Evolutionary conservation across 2,888 invertebrate species (phyloP).

Genomic region (Strigamia maritima): DNA sequence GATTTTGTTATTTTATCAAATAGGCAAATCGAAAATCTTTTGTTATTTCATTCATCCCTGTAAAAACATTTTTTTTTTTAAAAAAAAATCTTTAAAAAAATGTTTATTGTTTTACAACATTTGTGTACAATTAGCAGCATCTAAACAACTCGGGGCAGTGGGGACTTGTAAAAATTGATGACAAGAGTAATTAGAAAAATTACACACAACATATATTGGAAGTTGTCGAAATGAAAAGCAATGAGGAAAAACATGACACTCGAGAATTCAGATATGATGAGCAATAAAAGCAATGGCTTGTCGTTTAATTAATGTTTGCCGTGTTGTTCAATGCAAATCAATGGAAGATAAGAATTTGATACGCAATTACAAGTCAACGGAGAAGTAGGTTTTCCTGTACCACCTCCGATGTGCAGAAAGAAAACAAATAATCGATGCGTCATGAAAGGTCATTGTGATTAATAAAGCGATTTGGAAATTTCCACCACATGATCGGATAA

Average conservation of each 20-base stretch:
- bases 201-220: not conserved
- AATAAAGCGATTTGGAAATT: not conserved
- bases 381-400: not conserved
- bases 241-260: not conserved
- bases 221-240: not conserved
- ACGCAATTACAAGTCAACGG: not conserved
- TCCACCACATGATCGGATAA: not conserved
- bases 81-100: not conserved
- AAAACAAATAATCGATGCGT: not conserved
- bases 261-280: not conserved
- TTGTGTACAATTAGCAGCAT: not conserved
- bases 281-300: not conserved
- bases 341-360: not conserved
- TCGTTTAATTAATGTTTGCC: conserved; percentile 26
- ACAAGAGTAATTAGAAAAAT: not conserved
- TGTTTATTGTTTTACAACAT: not conserved
- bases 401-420: not conserved
- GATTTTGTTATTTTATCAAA: too few relatives aligned
- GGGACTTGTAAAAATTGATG: not conserved
- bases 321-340: conserved; percentile 23
- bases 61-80: too few relatives aligned
- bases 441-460: not conserved
- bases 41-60: too few relatives aligned
- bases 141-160: too few relatives aligned
- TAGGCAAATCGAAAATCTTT: too few relatives aligned